These are phyloP conservation scores for Anomalospiza imberbis DNA, from an alignment of 2,797 vertebrate genomes.

Conservation along the genomic window DNA sequence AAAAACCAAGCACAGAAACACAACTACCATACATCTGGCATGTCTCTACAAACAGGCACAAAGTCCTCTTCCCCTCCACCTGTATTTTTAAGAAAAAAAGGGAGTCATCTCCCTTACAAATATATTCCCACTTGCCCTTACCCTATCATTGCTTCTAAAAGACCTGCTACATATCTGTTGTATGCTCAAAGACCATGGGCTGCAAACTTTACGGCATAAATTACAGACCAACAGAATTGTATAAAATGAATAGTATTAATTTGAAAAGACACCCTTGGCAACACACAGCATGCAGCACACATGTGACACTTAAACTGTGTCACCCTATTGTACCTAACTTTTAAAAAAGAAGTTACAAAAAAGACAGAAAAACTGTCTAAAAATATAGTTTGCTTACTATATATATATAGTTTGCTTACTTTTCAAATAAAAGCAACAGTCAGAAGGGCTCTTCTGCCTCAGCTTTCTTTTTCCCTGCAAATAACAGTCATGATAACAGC, in stretches of 20 bases:
- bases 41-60: not conserved
- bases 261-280: not conserved
- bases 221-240: not conserved
- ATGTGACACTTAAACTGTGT: not conserved
- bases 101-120: not conserved
- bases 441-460: not conserved
- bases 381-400: too few species aligned
- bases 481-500: not conserved
- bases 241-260: not conserved
- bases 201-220: not conserved
- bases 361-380: not conserved
- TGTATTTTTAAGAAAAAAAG: not conserved
- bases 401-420: not conserved
- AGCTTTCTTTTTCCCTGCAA: not conserved
- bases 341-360: not conserved
- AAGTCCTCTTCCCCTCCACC: not conserved
- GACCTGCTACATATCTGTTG: not conserved
- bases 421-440: not conserved
- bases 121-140: not conserved
- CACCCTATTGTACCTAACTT: not conserved
- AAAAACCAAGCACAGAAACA: not conserved
- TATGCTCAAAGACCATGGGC: not conserved
- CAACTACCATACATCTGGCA: not conserved
- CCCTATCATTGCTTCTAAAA: not conserved
- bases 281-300: not conserved